A percentile compares a stretch with the other conserved stretches of the same genome.
These are phyloP conservation scores for Coptodon bakossiorum DNA, from an alignment of 2,113 vertebrate species.

Conservation along the genomic window DNA sequence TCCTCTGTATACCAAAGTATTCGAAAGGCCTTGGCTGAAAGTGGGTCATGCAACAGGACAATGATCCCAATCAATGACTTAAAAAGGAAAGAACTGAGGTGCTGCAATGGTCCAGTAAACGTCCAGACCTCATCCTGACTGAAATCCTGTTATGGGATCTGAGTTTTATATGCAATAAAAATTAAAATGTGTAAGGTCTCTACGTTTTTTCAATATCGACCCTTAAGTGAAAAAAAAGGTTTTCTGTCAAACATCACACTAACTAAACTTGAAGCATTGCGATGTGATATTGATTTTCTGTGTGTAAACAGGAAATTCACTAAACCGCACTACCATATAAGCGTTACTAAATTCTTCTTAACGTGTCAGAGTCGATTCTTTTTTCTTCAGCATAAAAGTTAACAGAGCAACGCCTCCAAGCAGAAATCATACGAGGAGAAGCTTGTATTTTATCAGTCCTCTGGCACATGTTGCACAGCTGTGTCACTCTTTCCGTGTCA, in stretches of 20 bases:
- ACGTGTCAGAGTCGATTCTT: neutral
- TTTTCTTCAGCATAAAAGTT: neutral
- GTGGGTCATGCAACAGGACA: neutral
- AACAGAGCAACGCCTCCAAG: slow-evolving; percentile 1
- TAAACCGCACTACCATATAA: neutral
- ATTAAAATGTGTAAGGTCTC: neutral
- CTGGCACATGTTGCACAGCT: slow-evolving; percentile 45
- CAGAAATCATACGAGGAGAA: slow-evolving; percentile 11
- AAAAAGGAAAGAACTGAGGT: neutral
- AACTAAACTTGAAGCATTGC: neutral
- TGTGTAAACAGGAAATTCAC: neutral
- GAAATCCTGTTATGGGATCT: neutral
- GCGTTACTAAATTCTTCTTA: neutral
- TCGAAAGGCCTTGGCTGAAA: neutral
- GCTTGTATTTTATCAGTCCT: slow-evolving; percentile 50
- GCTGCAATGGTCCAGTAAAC: neutral
- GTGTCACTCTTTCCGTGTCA: slow-evolving; percentile 70
- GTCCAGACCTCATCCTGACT: neutral
- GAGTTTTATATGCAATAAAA: neutral
- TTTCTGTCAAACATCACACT: neutral
- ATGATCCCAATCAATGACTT: neutral
- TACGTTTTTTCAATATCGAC: neutral
- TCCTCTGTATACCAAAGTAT: neutral
- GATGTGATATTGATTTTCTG: neutral
- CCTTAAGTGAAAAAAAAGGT: neutral